A percentile compares a stretch with the other conserved stretches of the same genome.
Evolutionary conservation across 2,888 invertebrate genomes (phyloP).

Genomic region (Argyresthia albistria): DNA sequence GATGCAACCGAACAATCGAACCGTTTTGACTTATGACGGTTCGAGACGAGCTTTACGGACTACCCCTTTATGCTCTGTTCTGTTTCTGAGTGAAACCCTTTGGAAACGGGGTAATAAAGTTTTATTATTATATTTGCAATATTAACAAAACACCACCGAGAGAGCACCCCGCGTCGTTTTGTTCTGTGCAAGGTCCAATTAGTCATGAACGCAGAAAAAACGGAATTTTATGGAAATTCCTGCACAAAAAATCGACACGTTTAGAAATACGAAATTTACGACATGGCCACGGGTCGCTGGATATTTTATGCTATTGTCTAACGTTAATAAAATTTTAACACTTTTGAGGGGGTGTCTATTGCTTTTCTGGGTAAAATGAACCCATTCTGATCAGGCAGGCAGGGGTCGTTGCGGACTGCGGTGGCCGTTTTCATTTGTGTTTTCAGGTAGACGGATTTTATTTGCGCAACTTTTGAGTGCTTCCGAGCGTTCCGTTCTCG

Average conservation of each 20-base stretch:
- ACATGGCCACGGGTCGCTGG: conserved; percentile 36
- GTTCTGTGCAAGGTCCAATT: conserved; percentile 47
- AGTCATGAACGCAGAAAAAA: conserved; percentile 49
- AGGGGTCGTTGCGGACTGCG: background rate
- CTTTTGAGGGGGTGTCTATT: conserved; percentile 36
- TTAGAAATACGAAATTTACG: conserved; percentile 49
- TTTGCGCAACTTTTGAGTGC: conserved; percentile 2
- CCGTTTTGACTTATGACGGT: conserved; percentile 58
- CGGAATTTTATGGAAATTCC: conserved; percentile 40
- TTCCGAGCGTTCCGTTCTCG: background rate
- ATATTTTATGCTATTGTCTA: conserved; percentile 47
- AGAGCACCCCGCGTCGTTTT: conserved; percentile 48
- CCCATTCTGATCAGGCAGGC: conserved; percentile 1
- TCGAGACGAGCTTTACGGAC: conserved; percentile 40
- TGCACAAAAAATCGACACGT: conserved; percentile 46
- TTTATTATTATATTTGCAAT: conserved; percentile 70
- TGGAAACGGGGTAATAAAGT: conserved; percentile 66
- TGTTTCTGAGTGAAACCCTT: conserved; percentile 52
- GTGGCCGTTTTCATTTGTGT: background rate
- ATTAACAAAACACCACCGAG: conserved; percentile 35
- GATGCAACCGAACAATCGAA: conserved; percentile 62
- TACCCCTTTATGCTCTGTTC: conserved; percentile 45
- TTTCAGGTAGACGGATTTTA: background rate
- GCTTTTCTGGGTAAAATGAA: conserved; percentile 10
- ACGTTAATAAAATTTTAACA: conserved; percentile 57